A percentile compares a stretch with the other conserved stretches of the same genome.
These are phyloP conservation scores for Botrylloides violaceus DNA, from an alignment of 23 tunicate genomes.

Conservation along the genomic window DNA sequence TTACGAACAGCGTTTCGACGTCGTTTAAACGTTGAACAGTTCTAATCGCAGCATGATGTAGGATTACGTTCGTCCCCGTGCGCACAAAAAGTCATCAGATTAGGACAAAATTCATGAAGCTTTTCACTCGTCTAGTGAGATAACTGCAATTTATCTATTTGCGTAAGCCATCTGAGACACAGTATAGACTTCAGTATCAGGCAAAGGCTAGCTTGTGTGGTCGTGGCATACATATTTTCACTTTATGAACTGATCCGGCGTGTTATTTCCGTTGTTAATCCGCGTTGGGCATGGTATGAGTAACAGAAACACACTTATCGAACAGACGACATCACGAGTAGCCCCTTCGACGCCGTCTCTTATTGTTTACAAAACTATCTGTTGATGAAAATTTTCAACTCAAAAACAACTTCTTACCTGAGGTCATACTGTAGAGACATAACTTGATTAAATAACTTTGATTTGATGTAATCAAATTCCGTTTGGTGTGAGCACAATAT, in stretches of 20 bases:
- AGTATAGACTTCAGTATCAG: too few relatives aligned
- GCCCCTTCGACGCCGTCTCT: background rate
- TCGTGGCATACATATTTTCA: background rate
- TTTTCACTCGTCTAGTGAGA: too few relatives aligned
- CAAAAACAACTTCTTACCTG: conserved; percentile 12
- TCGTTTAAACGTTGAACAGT: too few relatives aligned
- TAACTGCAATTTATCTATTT: too few relatives aligned
- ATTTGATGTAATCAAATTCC: conserved; percentile 5
- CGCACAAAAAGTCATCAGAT: too few relatives aligned
- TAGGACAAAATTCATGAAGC: too few relatives aligned
- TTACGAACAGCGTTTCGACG: too few relatives aligned
- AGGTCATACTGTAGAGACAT: conserved; percentile 8
- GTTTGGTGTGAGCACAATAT: conserved; percentile 8
- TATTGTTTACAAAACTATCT: background rate
- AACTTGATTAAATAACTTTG: conserved; percentile 2
- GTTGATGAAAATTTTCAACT: background rate
- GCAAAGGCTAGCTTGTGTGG: background rate
- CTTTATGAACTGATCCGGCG: background rate
- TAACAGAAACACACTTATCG: background rate
- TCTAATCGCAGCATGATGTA: too few relatives aligned
- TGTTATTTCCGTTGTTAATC: background rate
- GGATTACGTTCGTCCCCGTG: too few relatives aligned
- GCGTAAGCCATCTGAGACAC: too few relatives aligned
- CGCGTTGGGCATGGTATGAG: background rate
- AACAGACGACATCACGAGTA: background rate